Percentiles rank a stretch among this genome's conserved stretches.
These are phyloP conservation scores for Heteromyza rotundicornis DNA, from an alignment of 2,888 invertebrate species.

Conservation along the genomic window DNA sequence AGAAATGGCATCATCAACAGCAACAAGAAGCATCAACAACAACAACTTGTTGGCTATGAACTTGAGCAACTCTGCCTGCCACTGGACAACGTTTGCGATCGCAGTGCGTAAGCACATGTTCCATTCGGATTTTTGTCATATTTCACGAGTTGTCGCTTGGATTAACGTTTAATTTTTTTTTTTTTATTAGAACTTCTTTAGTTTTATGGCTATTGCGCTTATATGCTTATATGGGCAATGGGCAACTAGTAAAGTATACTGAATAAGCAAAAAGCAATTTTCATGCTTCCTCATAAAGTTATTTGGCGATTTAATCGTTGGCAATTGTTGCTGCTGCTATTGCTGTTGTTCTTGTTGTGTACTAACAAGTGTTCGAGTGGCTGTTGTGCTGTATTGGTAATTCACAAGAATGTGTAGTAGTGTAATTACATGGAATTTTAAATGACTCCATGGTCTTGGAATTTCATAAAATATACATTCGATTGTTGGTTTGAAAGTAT, in stretches of 20 bases:
- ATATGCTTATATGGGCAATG: not conserved
- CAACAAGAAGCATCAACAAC: not conserved
- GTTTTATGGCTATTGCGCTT: not conserved
- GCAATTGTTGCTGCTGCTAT: not conserved
- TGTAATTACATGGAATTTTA: too few relatives aligned
- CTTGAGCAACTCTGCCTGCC: not conserved
- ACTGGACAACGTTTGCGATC: not conserved
- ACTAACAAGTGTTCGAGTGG: too few relatives aligned
- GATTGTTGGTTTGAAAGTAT: too few relatives aligned
- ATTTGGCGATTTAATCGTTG: constrained; percentile 1
- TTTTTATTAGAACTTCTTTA: not conserved
- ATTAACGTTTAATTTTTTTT: not conserved
- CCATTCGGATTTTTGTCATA: not conserved
- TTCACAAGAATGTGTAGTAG: too few relatives aligned
- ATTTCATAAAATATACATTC: too few relatives aligned
- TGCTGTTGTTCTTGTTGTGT: too few relatives aligned
- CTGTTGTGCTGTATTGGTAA: too few relatives aligned
- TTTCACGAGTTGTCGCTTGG: constrained; percentile 3
- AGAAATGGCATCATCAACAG: too few relatives aligned
- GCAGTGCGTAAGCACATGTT: constrained; percentile 5
- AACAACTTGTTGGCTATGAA: not conserved
- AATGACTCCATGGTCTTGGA: too few relatives aligned
- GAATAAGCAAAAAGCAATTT: not conserved
- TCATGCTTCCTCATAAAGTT: constrained; percentile 5
- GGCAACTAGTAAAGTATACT: too few relatives aligned